Percentiles rank a stretch among this genome's conserved stretches.
These are phyloP conservation scores for Oikopleura dioica DNA, from an alignment of 23 tunicate genomes.

Conservation along the genomic window DNA sequence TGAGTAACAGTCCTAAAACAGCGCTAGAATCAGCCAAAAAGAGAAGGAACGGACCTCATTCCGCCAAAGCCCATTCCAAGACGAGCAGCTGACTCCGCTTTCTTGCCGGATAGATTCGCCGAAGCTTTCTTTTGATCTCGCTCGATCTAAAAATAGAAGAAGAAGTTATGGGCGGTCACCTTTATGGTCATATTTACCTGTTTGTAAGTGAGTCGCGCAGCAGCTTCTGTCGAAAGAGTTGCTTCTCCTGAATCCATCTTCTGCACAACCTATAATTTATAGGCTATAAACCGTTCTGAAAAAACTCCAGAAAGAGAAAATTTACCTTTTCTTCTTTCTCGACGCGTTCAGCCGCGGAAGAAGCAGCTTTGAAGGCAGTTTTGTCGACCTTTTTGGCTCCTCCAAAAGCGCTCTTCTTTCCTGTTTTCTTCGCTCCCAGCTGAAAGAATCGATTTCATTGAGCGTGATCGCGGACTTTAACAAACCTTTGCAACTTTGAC, in stretches of 20 bases:
- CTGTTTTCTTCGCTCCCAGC: constrained; percentile 2
- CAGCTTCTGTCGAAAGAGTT: background rate
- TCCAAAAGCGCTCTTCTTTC: constrained; percentile 9
- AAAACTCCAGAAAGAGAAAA: background rate
- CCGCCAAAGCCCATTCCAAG: constrained; percentile 43
- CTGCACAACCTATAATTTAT: background rate
- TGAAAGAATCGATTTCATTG: background rate
- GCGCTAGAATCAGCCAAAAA: background rate
- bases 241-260: background rate
- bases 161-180: too few species aligned
- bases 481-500: background rate
- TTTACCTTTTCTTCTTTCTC: background rate
- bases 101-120: constrained; percentile 15
- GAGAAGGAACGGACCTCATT: background rate
- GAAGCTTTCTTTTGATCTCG: background rate
- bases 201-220: background rate
- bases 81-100: constrained; percentile 28
- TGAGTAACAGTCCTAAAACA: background rate
- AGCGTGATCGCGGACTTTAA: background rate
- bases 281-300: too few species aligned
- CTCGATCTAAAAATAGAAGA: background rate
- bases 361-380: constrained; percentile 1
- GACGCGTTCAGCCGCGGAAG: background rate
- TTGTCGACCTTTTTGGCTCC: constrained; percentile 7
- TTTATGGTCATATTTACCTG: background rate